These are phyloP conservation scores for Eospalax fontanierii DNA, from an alignment of 2,797 vertebrate genomes.

Conservation along the genomic window DNA sequence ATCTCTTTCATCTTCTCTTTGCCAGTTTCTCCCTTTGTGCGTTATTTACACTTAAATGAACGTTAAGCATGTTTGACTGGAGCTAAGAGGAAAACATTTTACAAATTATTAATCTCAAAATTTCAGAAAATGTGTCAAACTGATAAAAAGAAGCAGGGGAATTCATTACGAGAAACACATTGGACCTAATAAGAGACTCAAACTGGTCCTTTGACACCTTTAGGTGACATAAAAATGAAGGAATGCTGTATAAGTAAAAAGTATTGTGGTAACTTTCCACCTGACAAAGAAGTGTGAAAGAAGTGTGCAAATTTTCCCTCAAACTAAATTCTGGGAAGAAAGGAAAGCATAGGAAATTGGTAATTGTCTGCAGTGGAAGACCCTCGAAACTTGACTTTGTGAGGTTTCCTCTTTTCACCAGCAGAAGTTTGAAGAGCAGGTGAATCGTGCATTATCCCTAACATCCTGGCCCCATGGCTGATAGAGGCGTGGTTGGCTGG, in stretches of 20 bases:
- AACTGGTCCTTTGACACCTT: background rate
- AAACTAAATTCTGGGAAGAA: background rate
- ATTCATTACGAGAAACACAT: background rate
- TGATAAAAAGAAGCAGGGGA: background rate
- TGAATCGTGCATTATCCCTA: too few species aligned
- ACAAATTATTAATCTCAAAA: background rate
- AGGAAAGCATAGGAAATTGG: background rate
- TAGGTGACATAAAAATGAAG: background rate
- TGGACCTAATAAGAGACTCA: background rate
- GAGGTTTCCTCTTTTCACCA: background rate
- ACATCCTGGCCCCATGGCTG: background rate
- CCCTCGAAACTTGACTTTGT: background rate
- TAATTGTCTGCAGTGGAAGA: background rate
- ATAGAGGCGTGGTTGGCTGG: background rate
- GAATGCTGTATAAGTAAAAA: background rate
- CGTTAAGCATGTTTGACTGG: background rate
- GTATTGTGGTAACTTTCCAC: background rate
- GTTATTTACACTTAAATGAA: slow-evolving; percentile 43
- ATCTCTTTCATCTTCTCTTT: slow-evolving; percentile 38
- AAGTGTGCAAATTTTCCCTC: background rate
- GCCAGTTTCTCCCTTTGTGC: background rate
- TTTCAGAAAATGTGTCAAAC: background rate
- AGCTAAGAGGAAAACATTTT: background rate
- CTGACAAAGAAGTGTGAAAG: background rate
- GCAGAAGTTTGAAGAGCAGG: background rate